Evolutionary conservation across 1,140 invertebrate species (phyloP).

Genomic region (Condylostylus longicornis): DNA sequence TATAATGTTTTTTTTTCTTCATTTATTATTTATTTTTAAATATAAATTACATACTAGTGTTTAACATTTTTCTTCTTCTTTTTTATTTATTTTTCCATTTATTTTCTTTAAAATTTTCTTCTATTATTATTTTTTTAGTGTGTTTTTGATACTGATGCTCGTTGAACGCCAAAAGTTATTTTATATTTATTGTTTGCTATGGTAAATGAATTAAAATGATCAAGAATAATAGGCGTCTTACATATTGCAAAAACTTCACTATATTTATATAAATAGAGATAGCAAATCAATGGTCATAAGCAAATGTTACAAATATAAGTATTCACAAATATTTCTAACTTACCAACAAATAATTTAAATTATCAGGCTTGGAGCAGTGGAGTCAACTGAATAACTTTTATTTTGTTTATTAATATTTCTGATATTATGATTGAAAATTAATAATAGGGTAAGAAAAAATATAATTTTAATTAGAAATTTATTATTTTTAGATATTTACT

Average conservation of each 20-base stretch:
- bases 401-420: too few relatives aligned
- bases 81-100: constrained; percentile 13
- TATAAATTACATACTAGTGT: constrained; percentile 24
- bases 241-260: constrained; percentile 15
- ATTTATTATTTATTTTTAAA: constrained; percentile 17
- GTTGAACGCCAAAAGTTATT: constrained; percentile 9
- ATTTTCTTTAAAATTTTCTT: constrained; percentile 12
- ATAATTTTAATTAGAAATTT: constrained; percentile 5
- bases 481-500: constrained; percentile 7
- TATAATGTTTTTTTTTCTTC: too few relatives aligned
- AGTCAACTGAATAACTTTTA: too few relatives aligned
- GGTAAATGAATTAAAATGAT: constrained; percentile 11
- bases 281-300: constrained; percentile 16
- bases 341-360: too few relatives aligned
- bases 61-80: constrained; percentile 12
- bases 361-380: too few relatives aligned
- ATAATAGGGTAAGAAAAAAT: too few relatives aligned
- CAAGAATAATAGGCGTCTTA: too few relatives aligned
- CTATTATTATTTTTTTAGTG: constrained; percentile 11
- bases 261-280: constrained; percentile 13
- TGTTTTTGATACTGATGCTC: too few relatives aligned
- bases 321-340: too few relatives aligned
- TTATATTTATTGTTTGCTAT: constrained; percentile 6
- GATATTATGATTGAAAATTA: too few relatives aligned
- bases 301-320: too few relatives aligned